Evolutionary conservation across 2,113 vertebrate genomes (phyloP).

Genomic region (Prionailurus viverrinus): DNA sequence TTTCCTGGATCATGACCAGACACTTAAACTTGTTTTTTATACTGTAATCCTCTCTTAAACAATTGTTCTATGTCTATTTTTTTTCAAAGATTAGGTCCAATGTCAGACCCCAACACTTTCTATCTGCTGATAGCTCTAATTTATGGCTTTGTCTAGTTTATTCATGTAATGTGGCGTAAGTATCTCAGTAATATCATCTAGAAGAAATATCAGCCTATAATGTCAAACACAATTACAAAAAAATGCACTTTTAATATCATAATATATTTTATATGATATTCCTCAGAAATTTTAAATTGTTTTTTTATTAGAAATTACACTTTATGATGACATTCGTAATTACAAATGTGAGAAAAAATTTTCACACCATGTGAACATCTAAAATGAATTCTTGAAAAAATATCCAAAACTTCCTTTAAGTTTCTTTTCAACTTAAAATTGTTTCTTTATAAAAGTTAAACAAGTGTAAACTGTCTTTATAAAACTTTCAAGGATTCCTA

Average conservation of each 20-base stretch:
- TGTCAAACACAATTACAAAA: background rate
- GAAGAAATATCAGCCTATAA: background rate
- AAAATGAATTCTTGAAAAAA: slow-evolving; percentile 28
- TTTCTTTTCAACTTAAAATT: slow-evolving; percentile 26
- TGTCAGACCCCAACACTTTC: background rate
- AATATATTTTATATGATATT: background rate
- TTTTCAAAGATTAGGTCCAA: background rate
- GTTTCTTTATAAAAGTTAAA: slow-evolving; percentile 50
- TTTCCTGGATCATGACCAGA: background rate
- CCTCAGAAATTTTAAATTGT: slow-evolving; percentile 13
- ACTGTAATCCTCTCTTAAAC: background rate
- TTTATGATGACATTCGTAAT: slow-evolving; percentile 26
- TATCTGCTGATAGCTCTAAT: background rate
- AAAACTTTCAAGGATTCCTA: slow-evolving; percentile 46
- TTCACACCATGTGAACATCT: background rate
- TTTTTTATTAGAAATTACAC: slow-evolving; percentile 47
- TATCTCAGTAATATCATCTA: background rate
- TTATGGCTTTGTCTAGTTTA: background rate
- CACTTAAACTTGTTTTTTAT: background rate
- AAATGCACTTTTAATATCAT: background rate
- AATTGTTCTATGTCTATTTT: background rate
- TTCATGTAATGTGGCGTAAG: background rate
- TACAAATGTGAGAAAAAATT: slow-evolving; percentile 13
- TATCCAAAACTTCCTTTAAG: slow-evolving; percentile 2
- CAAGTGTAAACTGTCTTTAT: slow-evolving; percentile 26